Conservation (phyloP, 2,113 vertebrate genomes). For the Poecile atricapillus region DNA sequence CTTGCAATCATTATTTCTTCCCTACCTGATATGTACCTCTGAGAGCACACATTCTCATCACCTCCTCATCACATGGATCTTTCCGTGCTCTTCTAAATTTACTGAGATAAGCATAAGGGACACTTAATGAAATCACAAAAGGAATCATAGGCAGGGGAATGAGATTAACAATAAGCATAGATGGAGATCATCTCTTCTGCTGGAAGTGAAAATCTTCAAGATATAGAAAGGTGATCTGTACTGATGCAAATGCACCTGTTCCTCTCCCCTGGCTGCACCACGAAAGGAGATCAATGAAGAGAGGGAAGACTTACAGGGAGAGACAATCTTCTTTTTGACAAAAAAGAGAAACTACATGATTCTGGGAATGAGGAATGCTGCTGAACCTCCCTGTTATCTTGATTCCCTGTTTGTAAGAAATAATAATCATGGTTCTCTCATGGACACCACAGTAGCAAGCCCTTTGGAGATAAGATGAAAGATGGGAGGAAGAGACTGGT, state of each 20-base stretch:
- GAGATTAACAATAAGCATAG: conserved; percentile 3
- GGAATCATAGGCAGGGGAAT: neutral
- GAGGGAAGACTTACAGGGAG: neutral
- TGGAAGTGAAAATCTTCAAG: neutral
- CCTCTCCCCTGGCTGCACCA: neutral
- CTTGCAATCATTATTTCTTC: conserved; percentile 33
- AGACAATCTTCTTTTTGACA: neutral
- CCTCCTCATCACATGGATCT: neutral
- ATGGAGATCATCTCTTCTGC: neutral
- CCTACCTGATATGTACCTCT: neutral
- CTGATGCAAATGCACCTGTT: neutral
- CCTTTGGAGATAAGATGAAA: neutral
- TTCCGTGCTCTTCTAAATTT: neutral
- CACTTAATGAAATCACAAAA: neutral
- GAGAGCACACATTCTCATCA: neutral
- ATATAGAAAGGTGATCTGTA: neutral
- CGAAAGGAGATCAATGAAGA: neutral
- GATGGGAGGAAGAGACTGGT: neutral
- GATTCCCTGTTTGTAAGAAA: neutral
- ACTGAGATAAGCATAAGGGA: neutral
- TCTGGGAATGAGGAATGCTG: neutral
- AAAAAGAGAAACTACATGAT: neutral
- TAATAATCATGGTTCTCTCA: neutral
- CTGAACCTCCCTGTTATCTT: neutral
- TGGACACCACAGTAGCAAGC: neutral